A percentile compares a stretch with the other conserved stretches of the same genome.
phyloP scores from a whole-genome alignment of 2,113 vertebrate genomes.

The Syngnathus typhle region DNA sequence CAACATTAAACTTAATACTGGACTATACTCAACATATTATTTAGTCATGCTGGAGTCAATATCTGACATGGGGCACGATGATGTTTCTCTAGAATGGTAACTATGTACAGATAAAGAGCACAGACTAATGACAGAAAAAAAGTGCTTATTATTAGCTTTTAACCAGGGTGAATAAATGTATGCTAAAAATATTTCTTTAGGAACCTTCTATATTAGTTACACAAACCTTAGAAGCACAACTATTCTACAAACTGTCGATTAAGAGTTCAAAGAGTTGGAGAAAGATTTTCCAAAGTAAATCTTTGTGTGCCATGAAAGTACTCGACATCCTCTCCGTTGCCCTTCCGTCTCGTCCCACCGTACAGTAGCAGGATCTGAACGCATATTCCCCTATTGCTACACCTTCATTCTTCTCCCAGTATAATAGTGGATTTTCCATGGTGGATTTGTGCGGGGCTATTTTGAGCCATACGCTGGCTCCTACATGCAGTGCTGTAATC shows the following conservation, averaged over 20 bases:
- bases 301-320: constrained; percentile 40
- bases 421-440: constrained; percentile 66
- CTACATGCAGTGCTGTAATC: constrained; percentile 55
- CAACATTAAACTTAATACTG: too few relatives aligned
- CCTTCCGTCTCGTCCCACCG: constrained; percentile 34
- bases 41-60: not conserved
- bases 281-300: constrained; percentile 44
- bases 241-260: constrained; percentile 64
- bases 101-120: not conserved
- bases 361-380: constrained; percentile 32
- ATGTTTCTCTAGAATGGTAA: not conserved
- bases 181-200: not conserved
- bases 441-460: constrained; percentile 64
- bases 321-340: constrained; percentile 34
- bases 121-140: not conserved
- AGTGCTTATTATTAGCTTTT: not conserved
- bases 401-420: constrained; percentile 62
- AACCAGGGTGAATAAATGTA: not conserved
- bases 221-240: not conserved
- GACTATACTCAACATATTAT: too few relatives aligned
- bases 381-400: constrained; percentile 40
- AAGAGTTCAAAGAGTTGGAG: constrained; percentile 46
- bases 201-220: not conserved
- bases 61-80: not conserved
- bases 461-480: constrained; percentile 49